A percentile compares a stretch with the other conserved stretches of the same genome.
These are phyloP conservation scores for Struthio camelus DNA, from an alignment of 2,113 vertebrate genomes.

Conservation along the genomic window DNA sequence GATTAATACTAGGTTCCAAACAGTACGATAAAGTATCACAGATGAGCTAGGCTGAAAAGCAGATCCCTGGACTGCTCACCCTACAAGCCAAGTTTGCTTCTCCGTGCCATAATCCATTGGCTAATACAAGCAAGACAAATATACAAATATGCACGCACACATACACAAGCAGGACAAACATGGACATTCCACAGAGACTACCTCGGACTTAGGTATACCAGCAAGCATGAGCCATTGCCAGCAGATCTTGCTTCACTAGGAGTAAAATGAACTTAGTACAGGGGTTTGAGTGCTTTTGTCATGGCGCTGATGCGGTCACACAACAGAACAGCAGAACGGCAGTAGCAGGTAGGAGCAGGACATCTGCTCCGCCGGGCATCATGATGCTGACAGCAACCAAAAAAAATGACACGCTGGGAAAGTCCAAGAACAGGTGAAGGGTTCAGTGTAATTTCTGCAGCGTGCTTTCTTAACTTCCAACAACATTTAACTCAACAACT, in stretches of 20 bases:
- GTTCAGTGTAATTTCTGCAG: background rate
- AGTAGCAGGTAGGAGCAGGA: background rate
- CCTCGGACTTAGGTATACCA: background rate
- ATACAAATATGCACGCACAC: no score
- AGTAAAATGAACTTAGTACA: background rate
- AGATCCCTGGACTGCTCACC: background rate
- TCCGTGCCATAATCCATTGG: background rate
- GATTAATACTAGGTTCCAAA: background rate
- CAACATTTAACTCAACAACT: background rate
- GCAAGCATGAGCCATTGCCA: background rate
- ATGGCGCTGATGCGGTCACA: background rate
- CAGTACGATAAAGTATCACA: background rate
- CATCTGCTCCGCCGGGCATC: background rate
- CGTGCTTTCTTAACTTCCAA: background rate
- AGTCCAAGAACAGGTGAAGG: background rate
- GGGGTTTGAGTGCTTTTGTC: background rate
- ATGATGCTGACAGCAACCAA: background rate
- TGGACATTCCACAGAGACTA: background rate
- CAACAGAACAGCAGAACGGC: background rate
- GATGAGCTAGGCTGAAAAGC: background rate
- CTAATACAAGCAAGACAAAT: background rate
- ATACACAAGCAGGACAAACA: background rate
- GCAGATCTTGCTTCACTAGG: rapidly evolving
- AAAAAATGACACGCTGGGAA: background rate
- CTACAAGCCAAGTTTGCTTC: background rate